Percentiles rank a stretch among this genome's conserved stretches.
phyloP scores from a whole-genome alignment of 2,797 vertebrate genomes.

The Rhadinocentrus ornatus region DNA sequence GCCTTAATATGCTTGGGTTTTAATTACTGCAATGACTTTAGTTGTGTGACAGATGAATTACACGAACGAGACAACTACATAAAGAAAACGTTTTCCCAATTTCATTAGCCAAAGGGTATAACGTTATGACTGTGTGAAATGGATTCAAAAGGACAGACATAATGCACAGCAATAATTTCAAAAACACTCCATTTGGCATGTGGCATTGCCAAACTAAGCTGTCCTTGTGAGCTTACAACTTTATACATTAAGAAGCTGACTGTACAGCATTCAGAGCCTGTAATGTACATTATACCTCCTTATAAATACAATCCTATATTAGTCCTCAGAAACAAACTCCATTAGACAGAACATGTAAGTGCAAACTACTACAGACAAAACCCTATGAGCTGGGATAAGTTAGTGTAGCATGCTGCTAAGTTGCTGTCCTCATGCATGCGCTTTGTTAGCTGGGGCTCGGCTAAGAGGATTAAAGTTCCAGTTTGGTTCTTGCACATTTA shows the following conservation, averaged over 20 bases:
- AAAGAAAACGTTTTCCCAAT: slow-evolving; percentile 63
- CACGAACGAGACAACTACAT: slow-evolving; percentile 60
- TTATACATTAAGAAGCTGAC: slow-evolving; percentile 37
- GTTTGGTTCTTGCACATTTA: slow-evolving; percentile 85
- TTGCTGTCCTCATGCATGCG: slow-evolving; percentile 73
- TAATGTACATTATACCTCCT: slow-evolving; percentile 22
- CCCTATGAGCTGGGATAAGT: slow-evolving; percentile 56
- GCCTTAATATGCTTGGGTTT: slow-evolving; percentile 67
- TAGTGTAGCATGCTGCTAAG: slow-evolving; percentile 74
- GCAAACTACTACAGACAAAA: slow-evolving; percentile 55
- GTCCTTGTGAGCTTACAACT: slow-evolving; percentile 55
- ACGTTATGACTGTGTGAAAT: slow-evolving; percentile 58
- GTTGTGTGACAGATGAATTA: slow-evolving; percentile 71
- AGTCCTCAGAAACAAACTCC: slow-evolving; percentile 29
- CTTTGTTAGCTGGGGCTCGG: slow-evolving; percentile 78
- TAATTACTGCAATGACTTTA: slow-evolving; percentile 74
- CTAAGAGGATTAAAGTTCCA: slow-evolving; percentile 88
- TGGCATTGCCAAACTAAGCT: slow-evolving; percentile 40
- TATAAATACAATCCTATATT: slow-evolving; percentile 29
- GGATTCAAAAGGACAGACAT: slow-evolving; percentile 55
- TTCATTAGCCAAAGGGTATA: slow-evolving; percentile 64
- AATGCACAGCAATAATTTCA: slow-evolving; percentile 42
- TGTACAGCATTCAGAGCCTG: slow-evolving; percentile 31
- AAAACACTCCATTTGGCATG: slow-evolving; percentile 61
- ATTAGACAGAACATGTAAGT: slow-evolving; percentile 52